These are phyloP conservation scores for Drosophila antonietae DNA, from an alignment of 2,888 invertebrate species.

Conservation along the genomic window DNA sequence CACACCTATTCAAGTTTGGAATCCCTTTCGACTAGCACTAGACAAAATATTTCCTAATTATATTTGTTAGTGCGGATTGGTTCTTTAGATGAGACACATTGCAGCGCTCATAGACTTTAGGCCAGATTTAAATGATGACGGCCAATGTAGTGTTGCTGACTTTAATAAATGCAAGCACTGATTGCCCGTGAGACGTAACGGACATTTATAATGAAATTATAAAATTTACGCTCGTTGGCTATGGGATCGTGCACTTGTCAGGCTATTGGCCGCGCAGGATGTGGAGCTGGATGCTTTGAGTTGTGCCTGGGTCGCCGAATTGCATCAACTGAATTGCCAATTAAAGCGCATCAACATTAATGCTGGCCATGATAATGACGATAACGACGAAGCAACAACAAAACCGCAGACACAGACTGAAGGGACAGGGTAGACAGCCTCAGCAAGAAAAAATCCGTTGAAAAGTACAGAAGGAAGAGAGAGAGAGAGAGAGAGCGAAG, in stretches of 20 bases:
- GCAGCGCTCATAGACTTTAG: neutral
- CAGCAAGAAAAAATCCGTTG: neutral
- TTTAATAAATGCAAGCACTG: slow-evolving; percentile 25
- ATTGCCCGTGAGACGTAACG: slow-evolving; percentile 37
- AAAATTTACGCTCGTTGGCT: slow-evolving; percentile 44
- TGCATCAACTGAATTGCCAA: slow-evolving; percentile 70
- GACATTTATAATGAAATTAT: slow-evolving; percentile 68
- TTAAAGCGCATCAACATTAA: slow-evolving; percentile 75
- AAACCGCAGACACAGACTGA: slow-evolving; percentile 21
- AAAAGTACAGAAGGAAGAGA: neutral
- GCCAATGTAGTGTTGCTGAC: neutral
- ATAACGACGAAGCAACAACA: slow-evolving; percentile 71
- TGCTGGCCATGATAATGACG: slow-evolving; percentile 71
- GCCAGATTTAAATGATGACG: neutral
- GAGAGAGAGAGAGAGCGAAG: slow-evolving; percentile 3
- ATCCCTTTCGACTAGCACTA: neutral
- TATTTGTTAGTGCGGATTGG: neutral
- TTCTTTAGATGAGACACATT: neutral
- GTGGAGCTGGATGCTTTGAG: slow-evolving; percentile 9
- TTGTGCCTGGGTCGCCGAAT: slow-evolving; percentile 34
- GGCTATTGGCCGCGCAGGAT: slow-evolving; percentile 21
- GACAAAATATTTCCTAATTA: neutral
- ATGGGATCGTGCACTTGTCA: slow-evolving; percentile 46
- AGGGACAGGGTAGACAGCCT: neutral
- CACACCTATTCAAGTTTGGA: neutral